Evolutionary conservation across 2,113 vertebrate genomes (phyloP).

Genomic region (Paralichthys olivaceus): DNA sequence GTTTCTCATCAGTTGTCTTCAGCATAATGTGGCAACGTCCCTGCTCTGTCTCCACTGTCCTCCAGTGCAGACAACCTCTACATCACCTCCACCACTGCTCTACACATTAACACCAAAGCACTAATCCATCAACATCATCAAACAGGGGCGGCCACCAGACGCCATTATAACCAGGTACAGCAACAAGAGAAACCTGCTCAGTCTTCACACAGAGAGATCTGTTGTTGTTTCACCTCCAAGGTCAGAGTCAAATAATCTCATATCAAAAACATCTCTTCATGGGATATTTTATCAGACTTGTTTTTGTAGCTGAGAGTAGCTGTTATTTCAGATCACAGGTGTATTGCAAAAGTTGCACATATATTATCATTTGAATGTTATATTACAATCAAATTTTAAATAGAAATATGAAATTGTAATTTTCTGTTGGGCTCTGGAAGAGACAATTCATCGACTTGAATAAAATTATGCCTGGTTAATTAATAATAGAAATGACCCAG

Average conservation of each 20-base stretch:
- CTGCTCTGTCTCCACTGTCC: conserved; percentile 54
- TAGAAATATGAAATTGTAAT: neutral
- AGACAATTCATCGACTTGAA: neutral
- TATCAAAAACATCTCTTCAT: neutral
- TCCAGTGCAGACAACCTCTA: conserved; percentile 29
- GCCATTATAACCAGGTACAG: conserved; percentile 53
- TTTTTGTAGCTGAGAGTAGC: too few species aligned
- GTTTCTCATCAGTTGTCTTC: conserved; percentile 60
- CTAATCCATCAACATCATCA: conserved; percentile 75
- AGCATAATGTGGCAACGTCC: conserved; percentile 57
- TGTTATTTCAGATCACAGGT: too few species aligned
- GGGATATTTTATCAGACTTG: neutral
- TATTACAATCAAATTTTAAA: neutral
- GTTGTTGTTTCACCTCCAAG: neutral
- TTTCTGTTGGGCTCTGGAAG: neutral
- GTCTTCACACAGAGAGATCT: conserved; percentile 19
- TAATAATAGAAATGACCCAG: too few species aligned
- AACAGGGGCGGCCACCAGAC: conserved; percentile 59
- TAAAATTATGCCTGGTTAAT: too few species aligned
- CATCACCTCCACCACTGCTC: conserved; percentile 17
- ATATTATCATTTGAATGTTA: neutral
- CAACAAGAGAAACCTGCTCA: conserved; percentile 36
- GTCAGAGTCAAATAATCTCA: neutral
- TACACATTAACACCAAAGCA: conserved; percentile 67
- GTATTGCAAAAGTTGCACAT: too few species aligned